Percentiles rank a stretch among this genome's conserved stretches.
phyloP scores from a whole-genome alignment of 2,113 vertebrate genomes.

The Amazona guildingii region DNA sequence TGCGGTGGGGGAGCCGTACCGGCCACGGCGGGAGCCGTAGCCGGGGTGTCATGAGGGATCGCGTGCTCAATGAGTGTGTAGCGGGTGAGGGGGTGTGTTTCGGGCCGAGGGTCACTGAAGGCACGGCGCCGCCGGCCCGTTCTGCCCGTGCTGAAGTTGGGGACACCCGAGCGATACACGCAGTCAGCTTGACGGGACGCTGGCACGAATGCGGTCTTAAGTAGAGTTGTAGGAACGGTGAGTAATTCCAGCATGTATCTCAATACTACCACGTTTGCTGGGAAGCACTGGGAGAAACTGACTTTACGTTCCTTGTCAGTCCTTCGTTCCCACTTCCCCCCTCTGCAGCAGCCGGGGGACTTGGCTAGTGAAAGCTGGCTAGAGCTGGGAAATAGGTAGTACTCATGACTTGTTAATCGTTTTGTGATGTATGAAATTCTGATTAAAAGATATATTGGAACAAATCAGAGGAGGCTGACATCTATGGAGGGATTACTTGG shows the following conservation, averaged over 20 bases:
- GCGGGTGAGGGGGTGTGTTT: background rate
- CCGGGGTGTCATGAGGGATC: background rate
- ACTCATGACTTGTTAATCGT: background rate
- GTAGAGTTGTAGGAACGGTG: rapidly evolving
- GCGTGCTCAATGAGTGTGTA: rapidly evolving
- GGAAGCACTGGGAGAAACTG: background rate
- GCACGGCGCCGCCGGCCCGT: background rate
- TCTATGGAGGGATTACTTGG: background rate
- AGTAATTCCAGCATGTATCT: background rate
- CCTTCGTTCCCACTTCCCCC: rapidly evolving
- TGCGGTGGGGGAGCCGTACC: background rate
- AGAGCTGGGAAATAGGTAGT: background rate
- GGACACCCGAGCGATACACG: background rate
- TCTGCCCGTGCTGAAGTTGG: background rate
- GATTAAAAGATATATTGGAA: background rate
- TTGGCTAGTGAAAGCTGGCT: background rate
- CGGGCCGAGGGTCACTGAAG: background rate
- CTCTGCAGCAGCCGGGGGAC: rapidly evolving
- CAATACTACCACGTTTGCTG: rapidly evolving
- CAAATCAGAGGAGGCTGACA: background rate
- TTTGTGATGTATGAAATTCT: background rate
- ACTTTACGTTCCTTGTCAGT: rapidly evolving
- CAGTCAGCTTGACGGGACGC: rapidly evolving
- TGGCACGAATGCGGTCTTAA: rapidly evolving
- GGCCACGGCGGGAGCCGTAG: background rate